Evolutionary conservation across 2,113 vertebrate genomes (phyloP).

Genomic region (Austrofundulus limnaeus): DNA sequence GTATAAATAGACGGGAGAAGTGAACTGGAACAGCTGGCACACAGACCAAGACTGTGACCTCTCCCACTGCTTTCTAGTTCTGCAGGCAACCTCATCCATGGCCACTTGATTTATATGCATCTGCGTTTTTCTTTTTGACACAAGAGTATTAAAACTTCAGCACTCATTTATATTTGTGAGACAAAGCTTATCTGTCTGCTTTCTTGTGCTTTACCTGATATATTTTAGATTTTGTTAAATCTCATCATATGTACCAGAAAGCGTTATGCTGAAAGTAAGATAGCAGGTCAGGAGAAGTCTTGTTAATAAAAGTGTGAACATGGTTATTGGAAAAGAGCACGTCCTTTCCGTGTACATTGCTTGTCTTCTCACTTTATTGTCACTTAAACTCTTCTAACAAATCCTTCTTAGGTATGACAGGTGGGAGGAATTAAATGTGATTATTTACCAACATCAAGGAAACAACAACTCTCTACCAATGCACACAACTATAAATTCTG

Average conservation of each 20-base stretch:
- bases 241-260: not conserved
- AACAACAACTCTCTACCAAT: not conserved
- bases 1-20: conserved; percentile 77
- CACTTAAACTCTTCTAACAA: not conserved
- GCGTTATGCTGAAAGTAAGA: not conserved
- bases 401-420: conserved; percentile 17
- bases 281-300: not conserved
- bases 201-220: not conserved
- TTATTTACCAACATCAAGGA: not conserved
- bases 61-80: conserved; percentile 46
- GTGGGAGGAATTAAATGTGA: conserved; percentile 6
- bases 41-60: conserved; percentile 56
- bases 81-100: conserved; percentile 15
- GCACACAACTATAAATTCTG: not conserved
- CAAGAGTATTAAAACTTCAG: not conserved
- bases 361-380: not conserved
- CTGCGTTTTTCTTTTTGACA: not conserved
- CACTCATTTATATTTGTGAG: not conserved
- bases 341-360: too few species aligned
- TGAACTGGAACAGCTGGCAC: conserved; percentile 69
- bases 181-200: not conserved
- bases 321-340: not conserved
- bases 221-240: not conserved
- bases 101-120: conserved; percentile 6
- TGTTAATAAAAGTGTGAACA: not conserved